phyloP scores from a whole-genome alignment of 2,888 invertebrate species.

The Melitaea athalia region DNA sequence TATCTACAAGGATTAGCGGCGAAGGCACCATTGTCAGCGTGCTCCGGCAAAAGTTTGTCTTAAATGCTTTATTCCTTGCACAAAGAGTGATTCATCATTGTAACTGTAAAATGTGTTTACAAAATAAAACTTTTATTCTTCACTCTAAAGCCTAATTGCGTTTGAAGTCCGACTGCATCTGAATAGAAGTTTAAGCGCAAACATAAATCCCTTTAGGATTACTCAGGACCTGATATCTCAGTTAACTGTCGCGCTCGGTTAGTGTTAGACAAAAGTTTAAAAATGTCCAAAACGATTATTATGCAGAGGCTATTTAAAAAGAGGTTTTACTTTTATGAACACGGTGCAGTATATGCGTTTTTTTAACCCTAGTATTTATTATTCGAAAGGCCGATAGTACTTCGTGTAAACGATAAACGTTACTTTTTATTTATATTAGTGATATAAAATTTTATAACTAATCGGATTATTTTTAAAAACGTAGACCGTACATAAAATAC shows the following conservation, averaged over 20 bases:
- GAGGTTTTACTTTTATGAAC: too few species aligned
- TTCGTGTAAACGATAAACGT: too few species aligned
- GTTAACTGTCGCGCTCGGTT: conserved; percentile 2
- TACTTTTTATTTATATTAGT: too few species aligned
- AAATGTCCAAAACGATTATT: not conserved
- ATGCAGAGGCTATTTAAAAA: not conserved
- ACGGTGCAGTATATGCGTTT: too few species aligned
- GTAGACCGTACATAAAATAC: too few species aligned
- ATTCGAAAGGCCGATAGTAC: too few species aligned
- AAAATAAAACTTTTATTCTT: conserved; percentile 19
- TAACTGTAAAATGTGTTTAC: conserved; percentile 13
- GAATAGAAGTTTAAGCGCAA: conserved; percentile 24
- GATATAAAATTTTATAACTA: too few species aligned
- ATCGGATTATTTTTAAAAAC: too few species aligned
- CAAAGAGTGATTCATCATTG: conserved; percentile 5
- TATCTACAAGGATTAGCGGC: conserved; percentile 1
- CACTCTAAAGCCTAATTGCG: conserved; percentile 23
- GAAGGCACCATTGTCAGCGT: conserved; percentile 6
- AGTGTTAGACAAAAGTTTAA: conserved; percentile 4
- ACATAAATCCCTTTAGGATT: conserved; percentile 26
- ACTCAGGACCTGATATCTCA: conserved; percentile 21
- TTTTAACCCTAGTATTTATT: too few species aligned
- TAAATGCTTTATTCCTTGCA: conserved; percentile 7
- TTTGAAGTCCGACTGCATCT: conserved; percentile 26
- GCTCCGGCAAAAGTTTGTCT: not conserved